A percentile compares a stretch with the other conserved stretches of the same genome.
Conservation (phyloP, 2,797 vertebrate species). For the Micrastur ruficollis region DNA sequence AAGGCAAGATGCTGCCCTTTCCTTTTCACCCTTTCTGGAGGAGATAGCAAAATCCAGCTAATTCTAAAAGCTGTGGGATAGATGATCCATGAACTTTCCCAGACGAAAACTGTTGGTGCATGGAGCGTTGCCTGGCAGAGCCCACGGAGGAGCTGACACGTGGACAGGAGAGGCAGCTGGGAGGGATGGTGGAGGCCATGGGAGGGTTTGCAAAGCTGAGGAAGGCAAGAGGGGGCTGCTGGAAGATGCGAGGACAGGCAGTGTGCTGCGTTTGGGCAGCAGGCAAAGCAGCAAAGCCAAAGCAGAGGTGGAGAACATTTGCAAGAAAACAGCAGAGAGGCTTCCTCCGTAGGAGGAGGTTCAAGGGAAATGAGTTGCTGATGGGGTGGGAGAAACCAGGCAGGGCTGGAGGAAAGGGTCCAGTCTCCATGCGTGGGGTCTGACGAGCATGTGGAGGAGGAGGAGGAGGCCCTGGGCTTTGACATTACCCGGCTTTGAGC, state of each 20-base stretch:
- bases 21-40: neutral
- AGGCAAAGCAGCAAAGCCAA: neutral
- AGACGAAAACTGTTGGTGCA: neutral
- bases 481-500: neutral
- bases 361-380: neutral
- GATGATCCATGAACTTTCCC: neutral
- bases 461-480: neutral
- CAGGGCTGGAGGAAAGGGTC: neutral
- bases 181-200: neutral
- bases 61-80: neutral
- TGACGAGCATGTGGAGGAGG: neutral
- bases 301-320: neutral
- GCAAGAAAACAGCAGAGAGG: neutral
- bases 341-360: neutral
- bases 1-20: neutral
- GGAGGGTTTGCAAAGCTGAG: neutral
- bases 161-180: accelerated
- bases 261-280: neutral
- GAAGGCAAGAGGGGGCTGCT: neutral
- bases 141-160: neutral
- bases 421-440: neutral
- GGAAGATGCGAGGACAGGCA: neutral
- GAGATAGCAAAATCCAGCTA: neutral
- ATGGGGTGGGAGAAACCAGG: neutral
- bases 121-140: neutral